Base-by-base conservation (phyloP, 64 coral and sea anemone genomes). In the Orbicella faveolata region DNA sequence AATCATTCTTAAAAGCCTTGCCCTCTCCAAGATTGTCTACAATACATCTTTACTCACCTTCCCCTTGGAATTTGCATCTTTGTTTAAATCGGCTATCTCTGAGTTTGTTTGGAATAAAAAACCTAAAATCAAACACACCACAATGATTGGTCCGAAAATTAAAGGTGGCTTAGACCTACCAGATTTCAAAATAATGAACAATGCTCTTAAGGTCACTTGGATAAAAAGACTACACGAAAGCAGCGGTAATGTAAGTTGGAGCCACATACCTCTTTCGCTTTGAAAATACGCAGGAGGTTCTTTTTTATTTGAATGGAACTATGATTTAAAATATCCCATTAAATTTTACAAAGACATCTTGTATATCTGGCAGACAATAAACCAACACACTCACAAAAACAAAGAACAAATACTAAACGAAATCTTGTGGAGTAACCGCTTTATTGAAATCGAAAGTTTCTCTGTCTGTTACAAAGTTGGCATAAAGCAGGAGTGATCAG, bases 391-490 rank as follows among this genome's bases (percentile, higher is more conserved):
- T 51, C 68, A 68, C 26, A 55, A 83, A 74, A n/a, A 44, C 8
- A 74, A 54, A 41, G 52, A 83, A 8, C 41, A 75, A 55, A 84
- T 91, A 10, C 44, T 57, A 75, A 62, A 91, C 18, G 80, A 76
- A 75, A 83, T 83, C 7, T 19, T 84, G 11, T 90, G 89, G 89
- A 90, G 84, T 52, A 90, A 90, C 30, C 7, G 30, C 68, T 84
- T 75, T 74, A 84, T 90, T 73, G 74, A 34, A 70, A 83, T 90
- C 20, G 52, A 74, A 34, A 6, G 57, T 6, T 73, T 44, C 81
- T 90, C 79, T 25, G 26, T 84, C 16, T 90, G 23, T 74, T 90
- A 73, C 30, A 84, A 9, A 20, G 33, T 21, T 92, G 83, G 83
- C 74, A 92, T 69, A 72, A 67, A 30, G 39, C 11, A 33, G 83